Percentiles rank a stretch among this genome's conserved stretches.
Conservation (phyloP, 2,888 invertebrate genomes). For the Tipula unca region DNA sequence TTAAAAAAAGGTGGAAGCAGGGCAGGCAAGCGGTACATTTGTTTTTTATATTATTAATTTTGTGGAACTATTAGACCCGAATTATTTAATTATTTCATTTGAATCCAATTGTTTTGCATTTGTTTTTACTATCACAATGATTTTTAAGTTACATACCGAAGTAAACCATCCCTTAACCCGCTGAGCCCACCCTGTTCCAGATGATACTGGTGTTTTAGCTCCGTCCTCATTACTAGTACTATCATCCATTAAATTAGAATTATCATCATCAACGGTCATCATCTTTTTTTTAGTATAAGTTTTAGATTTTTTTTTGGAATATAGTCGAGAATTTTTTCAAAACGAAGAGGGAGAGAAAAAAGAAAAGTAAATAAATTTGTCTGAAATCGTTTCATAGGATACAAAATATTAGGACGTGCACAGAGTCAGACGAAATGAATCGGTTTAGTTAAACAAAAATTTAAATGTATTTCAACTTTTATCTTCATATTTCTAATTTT, state of each 20-base stretch:
- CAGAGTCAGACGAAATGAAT: neutral
- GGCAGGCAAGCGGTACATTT: slow-evolving; percentile 23
- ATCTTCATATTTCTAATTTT: neutral
- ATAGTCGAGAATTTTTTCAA: neutral
- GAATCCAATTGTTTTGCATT: neutral
- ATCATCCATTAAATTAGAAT: slow-evolving; percentile 30
- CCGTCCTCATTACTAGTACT: slow-evolving; percentile 20
- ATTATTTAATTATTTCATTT: neutral
- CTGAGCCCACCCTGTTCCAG: slow-evolving; percentile 58
- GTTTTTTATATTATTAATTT: neutral
- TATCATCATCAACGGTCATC: slow-evolving; percentile 25
- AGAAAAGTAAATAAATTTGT: slow-evolving; percentile 3
- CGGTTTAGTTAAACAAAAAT: neutral
- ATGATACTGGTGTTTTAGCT: slow-evolving; percentile 34
- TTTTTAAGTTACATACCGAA: slow-evolving; percentile 54
- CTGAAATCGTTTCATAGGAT: neutral
- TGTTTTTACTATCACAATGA: slow-evolving; percentile 14
- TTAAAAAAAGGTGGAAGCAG: slow-evolving; percentile 20
- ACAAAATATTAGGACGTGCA: neutral
- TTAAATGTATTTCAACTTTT: neutral
- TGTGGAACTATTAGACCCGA: neutral
- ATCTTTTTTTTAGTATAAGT: neutral
- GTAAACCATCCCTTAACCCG: slow-evolving; percentile 62
- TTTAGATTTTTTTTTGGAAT: neutral
- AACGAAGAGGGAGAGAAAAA: neutral